Conservation (phyloP, 2,113 vertebrate genomes). For the Synchiropus splendidus region DNA sequence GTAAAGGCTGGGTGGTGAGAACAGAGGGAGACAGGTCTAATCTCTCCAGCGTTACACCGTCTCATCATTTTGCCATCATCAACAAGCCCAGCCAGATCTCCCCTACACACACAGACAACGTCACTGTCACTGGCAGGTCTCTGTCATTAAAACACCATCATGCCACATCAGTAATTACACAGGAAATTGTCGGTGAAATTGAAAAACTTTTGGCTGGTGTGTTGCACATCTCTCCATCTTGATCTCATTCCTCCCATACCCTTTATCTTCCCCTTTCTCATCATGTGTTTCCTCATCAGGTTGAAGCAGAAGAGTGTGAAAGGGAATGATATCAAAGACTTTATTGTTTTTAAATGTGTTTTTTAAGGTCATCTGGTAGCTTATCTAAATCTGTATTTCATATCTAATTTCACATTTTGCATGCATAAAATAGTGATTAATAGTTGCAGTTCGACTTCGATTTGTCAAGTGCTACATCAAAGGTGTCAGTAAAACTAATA, state of each 20-base stretch:
- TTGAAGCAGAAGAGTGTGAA: constrained; percentile 55
- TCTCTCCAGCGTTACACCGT: constrained; percentile 56
- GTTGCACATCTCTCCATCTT: constrained; percentile 47
- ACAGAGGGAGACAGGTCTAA: constrained; percentile 48
- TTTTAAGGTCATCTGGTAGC: constrained; percentile 49
- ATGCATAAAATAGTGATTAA: too few species aligned
- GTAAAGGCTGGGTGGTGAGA: constrained; percentile 1
- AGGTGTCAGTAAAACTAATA: too few species aligned
- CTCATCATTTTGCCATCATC: constrained; percentile 63
- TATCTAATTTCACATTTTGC: too few species aligned
- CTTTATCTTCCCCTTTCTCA: constrained; percentile 16
- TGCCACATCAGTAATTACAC: constrained; percentile 71
- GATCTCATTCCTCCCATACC: constrained; percentile 7
- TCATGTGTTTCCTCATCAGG: constrained; percentile 35
- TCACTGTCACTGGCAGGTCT: constrained; percentile 59
- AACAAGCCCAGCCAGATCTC: constrained; percentile 48
- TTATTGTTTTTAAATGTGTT: constrained; percentile 62
- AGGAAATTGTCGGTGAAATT: constrained; percentile 77
- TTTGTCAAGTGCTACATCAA: too few species aligned
- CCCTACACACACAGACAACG: constrained; percentile 38
- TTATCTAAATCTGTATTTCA: constrained; percentile 31
- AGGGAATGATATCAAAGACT: constrained; percentile 59
- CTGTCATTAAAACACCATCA: constrained; percentile 74
- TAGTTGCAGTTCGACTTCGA: too few species aligned
- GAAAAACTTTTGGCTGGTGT: constrained; percentile 70